Evolutionary conservation across 2,113 vertebrate genomes (phyloP), one percentile per base, ranked within the genome.

Genomic region (Guaruba guarouba): DNA sequence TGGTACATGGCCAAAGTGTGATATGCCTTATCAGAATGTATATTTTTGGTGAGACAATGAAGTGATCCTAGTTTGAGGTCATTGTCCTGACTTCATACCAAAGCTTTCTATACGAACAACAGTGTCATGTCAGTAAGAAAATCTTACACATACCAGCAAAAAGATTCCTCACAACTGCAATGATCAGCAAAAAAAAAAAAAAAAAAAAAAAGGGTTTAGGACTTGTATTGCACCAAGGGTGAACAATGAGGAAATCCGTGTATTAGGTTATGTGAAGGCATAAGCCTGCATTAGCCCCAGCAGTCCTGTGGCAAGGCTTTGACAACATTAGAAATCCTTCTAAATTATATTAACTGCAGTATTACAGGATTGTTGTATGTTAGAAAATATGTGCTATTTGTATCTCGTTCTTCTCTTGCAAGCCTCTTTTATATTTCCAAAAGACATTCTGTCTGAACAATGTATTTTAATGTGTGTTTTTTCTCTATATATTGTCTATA

Each of bases 141-240:
- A 80, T 77, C n/a, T 48, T 55, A 18, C 0, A 2, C 4, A 0
- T 57, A 82, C 91, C 95, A 96, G 93, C 94, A 92, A 57, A 91
- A 91, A 82, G 48, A 81, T 76, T 95, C 52, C 48, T 76, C 62
- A n/a, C 29, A 85, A 41, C 67, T 96, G 94, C 94, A 92, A 12
- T 2, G 13, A 62, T 95, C 95, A 95, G 91, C 77, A 94, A 57
- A 83, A 95, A 96, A 81, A 33, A 31, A 31, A 57, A 31, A 57
- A 67, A 57, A 51, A 37, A 51, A 37, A 70, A 57, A 46, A 24
- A 4, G 11, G 18, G 17, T 33, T 75, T 63, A 89, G 86, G 93
- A 84, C 64, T n/a, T 64, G n/a, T 71, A 49, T 97, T 95, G 94
- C 95, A 84, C 94, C 94, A 93, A 95, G 91, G 55, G 29, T 64